phyloP scores from a whole-genome alignment of 2,113 vertebrate genomes.

The Balaeniceps rex region DNA sequence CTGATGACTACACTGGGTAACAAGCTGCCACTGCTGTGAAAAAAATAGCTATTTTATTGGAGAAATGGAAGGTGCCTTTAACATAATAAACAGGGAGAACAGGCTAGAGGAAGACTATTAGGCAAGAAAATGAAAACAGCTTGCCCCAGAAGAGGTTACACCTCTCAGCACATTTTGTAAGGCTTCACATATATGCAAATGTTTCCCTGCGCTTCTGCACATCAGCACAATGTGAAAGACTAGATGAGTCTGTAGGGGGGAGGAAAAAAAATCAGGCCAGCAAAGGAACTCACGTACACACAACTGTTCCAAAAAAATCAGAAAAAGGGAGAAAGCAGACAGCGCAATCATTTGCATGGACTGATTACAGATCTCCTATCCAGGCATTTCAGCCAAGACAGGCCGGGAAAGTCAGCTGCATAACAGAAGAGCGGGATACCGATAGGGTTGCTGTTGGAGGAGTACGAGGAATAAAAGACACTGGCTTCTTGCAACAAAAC shows the following conservation, averaged over 20 bases:
- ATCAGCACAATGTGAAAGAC: neutral
- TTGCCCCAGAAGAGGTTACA: neutral
- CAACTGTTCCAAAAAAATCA: neutral
- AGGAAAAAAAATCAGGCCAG: neutral
- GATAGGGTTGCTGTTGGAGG: neutral
- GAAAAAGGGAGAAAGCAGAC: neutral
- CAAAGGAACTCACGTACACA: neutral
- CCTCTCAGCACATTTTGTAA: neutral
- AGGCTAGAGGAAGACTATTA: neutral
- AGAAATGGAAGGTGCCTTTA: neutral
- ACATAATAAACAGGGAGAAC: neutral
- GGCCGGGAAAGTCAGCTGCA: neutral
- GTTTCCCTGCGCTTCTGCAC: neutral
- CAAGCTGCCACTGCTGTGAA: neutral
- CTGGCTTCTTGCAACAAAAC: neutral
- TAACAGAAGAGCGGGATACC: neutral
- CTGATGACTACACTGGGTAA: neutral
- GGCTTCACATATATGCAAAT: neutral
- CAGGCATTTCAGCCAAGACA: neutral
- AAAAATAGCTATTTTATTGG: neutral
- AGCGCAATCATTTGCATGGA: rapidly evolving
- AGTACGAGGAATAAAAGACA: neutral
- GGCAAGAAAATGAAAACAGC: neutral
- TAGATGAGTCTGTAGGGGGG: neutral
- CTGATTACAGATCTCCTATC: neutral